Evolutionary conservation across 1,140 invertebrate species (phyloP).

Genomic region (Scylla paramamosain): DNA sequence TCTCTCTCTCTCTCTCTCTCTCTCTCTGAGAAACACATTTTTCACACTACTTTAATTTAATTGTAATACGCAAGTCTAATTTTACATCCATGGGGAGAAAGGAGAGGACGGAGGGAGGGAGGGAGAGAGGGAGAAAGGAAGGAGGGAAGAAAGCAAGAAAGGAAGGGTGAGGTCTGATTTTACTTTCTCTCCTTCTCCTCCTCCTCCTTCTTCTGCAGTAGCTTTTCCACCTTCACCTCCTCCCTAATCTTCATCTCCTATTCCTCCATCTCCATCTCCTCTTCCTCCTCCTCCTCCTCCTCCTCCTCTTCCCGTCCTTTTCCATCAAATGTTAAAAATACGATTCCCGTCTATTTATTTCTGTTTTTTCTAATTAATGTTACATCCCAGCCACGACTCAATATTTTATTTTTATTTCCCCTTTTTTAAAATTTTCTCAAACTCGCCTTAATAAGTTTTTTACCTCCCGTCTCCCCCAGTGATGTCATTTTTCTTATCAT

Average conservation of each 20-base stretch:
- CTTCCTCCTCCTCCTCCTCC: constrained; percentile 19
- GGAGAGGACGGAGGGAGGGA: not conserved
- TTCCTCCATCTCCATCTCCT: not conserved
- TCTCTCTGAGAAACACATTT: not conserved
- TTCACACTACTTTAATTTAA: not conserved
- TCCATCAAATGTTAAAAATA: not conserved
- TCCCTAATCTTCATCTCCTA: not conserved
- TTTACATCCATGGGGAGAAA: not conserved
- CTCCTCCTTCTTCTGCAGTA: not conserved
- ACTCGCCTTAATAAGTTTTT: constrained; percentile 27
- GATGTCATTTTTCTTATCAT: constrained; percentile 16
- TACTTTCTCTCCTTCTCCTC: constrained; percentile 17
- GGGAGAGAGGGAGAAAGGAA: not conserved
- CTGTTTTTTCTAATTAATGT: constrained; percentile 13
- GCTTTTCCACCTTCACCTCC: not conserved
- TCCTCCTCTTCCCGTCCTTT: not conserved
- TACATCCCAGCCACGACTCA: not conserved
- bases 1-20: not conserved
- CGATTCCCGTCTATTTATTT: not conserved
- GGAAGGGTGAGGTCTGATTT: not conserved
- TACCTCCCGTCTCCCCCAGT: not conserved
- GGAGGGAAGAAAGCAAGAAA: not conserved
- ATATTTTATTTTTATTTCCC: not conserved
- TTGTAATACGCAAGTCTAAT: not conserved
- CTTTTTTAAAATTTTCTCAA: not conserved